Conservation (phyloP, 2,888 invertebrate genomes). For the Leucoma salicis region DNA sequence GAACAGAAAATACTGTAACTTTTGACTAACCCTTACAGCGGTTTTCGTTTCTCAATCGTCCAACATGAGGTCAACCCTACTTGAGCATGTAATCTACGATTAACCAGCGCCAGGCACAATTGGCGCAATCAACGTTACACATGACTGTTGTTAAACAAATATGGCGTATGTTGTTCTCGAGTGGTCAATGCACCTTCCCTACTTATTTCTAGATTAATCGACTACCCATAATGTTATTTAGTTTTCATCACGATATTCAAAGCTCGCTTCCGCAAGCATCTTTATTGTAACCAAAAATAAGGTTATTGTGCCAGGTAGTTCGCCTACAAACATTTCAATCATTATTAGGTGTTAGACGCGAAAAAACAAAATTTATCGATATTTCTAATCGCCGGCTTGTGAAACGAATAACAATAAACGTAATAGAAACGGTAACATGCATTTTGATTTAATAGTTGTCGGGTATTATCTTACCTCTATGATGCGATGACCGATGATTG, state of each 20-base stretch:
- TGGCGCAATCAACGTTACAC: too few relatives aligned
- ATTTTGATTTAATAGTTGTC: not conserved
- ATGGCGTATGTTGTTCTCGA: too few relatives aligned
- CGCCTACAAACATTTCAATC: slow-evolving; percentile 3
- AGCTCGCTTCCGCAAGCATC: slow-evolving; percentile 9
- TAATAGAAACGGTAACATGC: not conserved
- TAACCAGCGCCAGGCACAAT: too few relatives aligned
- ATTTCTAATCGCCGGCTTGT: not conserved
- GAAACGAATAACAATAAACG: not conserved
- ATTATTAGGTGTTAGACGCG: slow-evolving; percentile 8
- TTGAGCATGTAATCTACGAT: too few relatives aligned
- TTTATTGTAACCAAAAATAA: slow-evolving; percentile 8
- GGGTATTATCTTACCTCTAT: not conserved
- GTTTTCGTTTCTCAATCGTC: too few relatives aligned
- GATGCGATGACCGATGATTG: not conserved
- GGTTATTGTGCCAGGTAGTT: slow-evolving; percentile 4
- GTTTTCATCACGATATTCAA: not conserved
- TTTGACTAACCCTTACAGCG: too few relatives aligned
- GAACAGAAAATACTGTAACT: too few relatives aligned
- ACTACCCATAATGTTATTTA: not conserved
- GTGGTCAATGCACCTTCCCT: not conserved
- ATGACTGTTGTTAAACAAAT: too few relatives aligned
- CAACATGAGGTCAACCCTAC: too few relatives aligned
- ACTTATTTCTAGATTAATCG: not conserved
- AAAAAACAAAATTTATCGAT: slow-evolving; percentile 3